Conservation (phyloP, 2,888 invertebrate genomes). For the Drosophila pseudotakahashii region DNA sequence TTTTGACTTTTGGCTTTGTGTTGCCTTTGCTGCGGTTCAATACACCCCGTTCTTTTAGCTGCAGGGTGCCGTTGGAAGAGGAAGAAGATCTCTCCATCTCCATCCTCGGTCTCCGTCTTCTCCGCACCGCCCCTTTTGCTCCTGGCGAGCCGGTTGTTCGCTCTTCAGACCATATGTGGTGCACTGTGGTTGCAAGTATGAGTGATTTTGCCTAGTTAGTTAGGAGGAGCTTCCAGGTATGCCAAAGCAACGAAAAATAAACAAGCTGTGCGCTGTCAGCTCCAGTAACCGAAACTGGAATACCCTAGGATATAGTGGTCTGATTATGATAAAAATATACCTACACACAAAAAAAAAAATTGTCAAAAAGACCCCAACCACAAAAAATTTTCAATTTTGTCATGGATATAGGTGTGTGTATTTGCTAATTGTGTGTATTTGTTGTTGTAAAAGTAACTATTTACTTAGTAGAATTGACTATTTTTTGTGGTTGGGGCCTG, state of each 20-base stretch:
- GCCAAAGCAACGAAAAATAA: slow-evolving; percentile 24
- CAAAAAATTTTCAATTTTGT: no score
- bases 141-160: slow-evolving; percentile 42
- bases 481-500: no score
- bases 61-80: slow-evolving; percentile 69
- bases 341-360: no score
- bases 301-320: slow-evolving; percentile 1
- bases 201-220: slow-evolving; percentile 79
- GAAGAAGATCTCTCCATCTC: slow-evolving; percentile 41
- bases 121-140: not conserved
- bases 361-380: no score
- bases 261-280: not conserved
- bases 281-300: slow-evolving; percentile 3
- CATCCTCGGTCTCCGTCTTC: slow-evolving; percentile 12
- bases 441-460: no score
- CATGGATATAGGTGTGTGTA: no score
- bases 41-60: slow-evolving; percentile 73
- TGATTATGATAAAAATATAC: no score
- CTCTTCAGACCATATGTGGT: slow-evolving; percentile 70
- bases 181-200: slow-evolving; percentile 51
- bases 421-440: no score
- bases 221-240: slow-evolving; percentile 37
- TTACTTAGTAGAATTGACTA: no score
- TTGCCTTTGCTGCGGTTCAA: slow-evolving; percentile 61
- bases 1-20: slow-evolving; percentile 77